phyloP scores from a whole-genome alignment of 2,888 invertebrate genomes.

The Chloromyia formosa region DNA sequence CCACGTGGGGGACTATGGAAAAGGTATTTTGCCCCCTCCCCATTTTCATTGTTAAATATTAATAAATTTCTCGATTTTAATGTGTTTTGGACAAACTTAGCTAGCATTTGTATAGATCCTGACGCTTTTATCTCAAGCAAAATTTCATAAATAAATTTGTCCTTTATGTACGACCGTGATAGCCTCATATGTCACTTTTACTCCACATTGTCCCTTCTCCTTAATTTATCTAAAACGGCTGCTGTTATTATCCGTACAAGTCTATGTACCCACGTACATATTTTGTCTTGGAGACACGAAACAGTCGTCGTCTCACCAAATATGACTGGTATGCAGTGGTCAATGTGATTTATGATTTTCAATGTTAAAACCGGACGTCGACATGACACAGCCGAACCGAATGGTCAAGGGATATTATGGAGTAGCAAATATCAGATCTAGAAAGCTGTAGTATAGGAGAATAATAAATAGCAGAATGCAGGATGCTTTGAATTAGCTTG shows the following conservation, averaged over 20 bases:
- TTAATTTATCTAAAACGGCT: slow-evolving; percentile 27
- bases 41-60: too few species aligned
- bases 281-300: slow-evolving; percentile 4
- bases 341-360: slow-evolving; percentile 13
- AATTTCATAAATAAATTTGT: too few species aligned
- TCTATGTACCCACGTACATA: not conserved
- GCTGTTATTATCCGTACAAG: not conserved
- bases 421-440: not conserved
- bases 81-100: too few species aligned
- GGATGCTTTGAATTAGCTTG: not conserved
- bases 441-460: not conserved
- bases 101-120: too few species aligned
- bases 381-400: slow-evolving; percentile 9
- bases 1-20: too few species aligned
- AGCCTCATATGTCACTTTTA: not conserved
- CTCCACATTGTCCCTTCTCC: not conserved
- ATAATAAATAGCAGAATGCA: not conserved
- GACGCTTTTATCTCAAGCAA: too few species aligned
- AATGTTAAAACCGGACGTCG: slow-evolving; percentile 4
- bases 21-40: too few species aligned
- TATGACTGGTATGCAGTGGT: slow-evolving; percentile 9
- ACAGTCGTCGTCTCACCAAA: not conserved
- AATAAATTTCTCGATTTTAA: too few species aligned
- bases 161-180: too few species aligned
- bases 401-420: slow-evolving; percentile 3